Evolutionary conservation across 1,140 invertebrate genomes (phyloP).

Genomic region (Zaprionus gabonicus): DNA sequence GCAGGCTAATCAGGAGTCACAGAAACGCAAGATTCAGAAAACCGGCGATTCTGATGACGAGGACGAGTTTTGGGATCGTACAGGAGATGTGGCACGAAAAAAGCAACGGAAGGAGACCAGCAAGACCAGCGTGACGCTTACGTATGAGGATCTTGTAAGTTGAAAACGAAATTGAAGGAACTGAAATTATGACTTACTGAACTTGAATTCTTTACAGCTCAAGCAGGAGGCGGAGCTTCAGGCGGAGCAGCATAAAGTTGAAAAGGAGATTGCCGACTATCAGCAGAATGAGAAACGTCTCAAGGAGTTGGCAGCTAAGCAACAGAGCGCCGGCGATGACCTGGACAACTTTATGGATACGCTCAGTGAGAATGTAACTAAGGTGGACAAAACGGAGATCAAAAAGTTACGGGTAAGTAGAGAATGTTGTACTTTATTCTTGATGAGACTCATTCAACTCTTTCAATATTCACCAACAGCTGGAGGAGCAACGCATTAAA

Average conservation of each 20-base stretch:
- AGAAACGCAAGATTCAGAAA: slow-evolving; percentile 87
- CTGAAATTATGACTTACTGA: slow-evolving; percentile 2
- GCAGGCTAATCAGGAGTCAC: slow-evolving; percentile 89
- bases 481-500: slow-evolving; percentile 89
- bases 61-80: slow-evolving; percentile 98
- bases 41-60: slow-evolving; percentile 94
- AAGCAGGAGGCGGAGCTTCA: slow-evolving; percentile 88
- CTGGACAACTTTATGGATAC: slow-evolving; percentile 91
- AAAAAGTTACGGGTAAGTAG: slow-evolving; percentile 85
- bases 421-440: background rate
- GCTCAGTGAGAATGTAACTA: slow-evolving; percentile 84
- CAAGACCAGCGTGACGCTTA: slow-evolving; percentile 86
- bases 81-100: slow-evolving; percentile 96
- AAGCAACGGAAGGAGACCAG: slow-evolving; percentile 88
- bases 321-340: slow-evolving; percentile 83
- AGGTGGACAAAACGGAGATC: slow-evolving; percentile 85
- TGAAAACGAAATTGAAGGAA: background rate
- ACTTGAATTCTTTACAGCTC: slow-evolving; percentile 85
- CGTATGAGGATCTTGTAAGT: slow-evolving; percentile 91
- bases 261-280: slow-evolving; percentile 86
- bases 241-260: slow-evolving; percentile 87
- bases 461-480: slow-evolving; percentile 81
- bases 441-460: background rate
- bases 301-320: slow-evolving; percentile 85
- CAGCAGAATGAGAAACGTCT: slow-evolving; percentile 73